Base-by-base conservation (phyloP, 2,888 invertebrate species). In the Lacanobia wlatinum region DNA sequence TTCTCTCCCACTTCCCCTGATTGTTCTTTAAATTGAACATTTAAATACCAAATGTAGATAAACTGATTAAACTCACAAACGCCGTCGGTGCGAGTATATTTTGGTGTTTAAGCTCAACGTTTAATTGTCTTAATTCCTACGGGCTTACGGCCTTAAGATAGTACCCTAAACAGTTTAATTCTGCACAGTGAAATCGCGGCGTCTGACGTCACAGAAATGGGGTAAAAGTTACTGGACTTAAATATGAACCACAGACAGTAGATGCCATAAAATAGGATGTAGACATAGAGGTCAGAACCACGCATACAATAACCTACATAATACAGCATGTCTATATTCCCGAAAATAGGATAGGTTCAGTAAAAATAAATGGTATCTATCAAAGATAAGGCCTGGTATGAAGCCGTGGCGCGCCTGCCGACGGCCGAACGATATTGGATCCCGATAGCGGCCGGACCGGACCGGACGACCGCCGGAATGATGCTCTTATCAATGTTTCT, bases 11-110 rank as follows among this genome's bases (percentile, higher is more conserved):
- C 81, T 84, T 80, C 72, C 63, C 80, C 85, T 83, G 86, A 88
- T 87, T 86, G 83, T 84, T 82, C 83, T 84, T 88, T 87, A 87
- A 88, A 90, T 88, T 86, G 84, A 82, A 82, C 84, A 86, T 88
- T 89, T 88, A 86, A 87, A 86, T 82, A 83, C 76, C 79, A 78
- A 76, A 80, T 80, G 78, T 74, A 84, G 75, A 80, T 73, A 84
- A 66, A 78, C 62, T 76, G 64, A 69, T 63, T 69, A 74, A 69
- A 74, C 70, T 62, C 34, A 63, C 67, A 63, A 65, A 55, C n/a
- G 56, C 56, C 43, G 80, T 53, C 43, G 50, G 34, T 60, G n/a
- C 48, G 21, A 52, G 46, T 48, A 58, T 61, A 78, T 65, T 77
- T 76, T 65, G 64, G 64, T 58, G 28, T 62, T 74, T 61, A 80